Evolutionary conservation across 2,888 invertebrate genomes (phyloP).

Genomic region (Pemphredon lugubris): DNA sequence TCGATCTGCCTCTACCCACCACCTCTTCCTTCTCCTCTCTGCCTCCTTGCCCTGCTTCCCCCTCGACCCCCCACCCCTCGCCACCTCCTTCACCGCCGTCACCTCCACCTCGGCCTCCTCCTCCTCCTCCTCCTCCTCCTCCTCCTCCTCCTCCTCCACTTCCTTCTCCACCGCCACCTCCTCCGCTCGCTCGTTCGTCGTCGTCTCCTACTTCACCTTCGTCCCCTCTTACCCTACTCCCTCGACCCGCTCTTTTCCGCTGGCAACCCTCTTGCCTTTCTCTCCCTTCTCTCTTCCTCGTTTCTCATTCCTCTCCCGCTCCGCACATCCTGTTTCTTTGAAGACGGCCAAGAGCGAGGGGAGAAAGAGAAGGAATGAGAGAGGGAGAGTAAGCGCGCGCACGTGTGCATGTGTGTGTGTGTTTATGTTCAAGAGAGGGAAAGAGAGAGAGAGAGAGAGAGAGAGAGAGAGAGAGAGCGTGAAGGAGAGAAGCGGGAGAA

Average conservation of each 20-base stretch:
- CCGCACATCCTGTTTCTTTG: slow-evolving; percentile 69
- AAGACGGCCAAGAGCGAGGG: slow-evolving; percentile 26
- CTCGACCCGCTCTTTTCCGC: slow-evolving; percentile 57
- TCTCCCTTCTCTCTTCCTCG: slow-evolving; percentile 52
- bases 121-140: slow-evolving; percentile 42
- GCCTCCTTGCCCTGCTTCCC: slow-evolving; percentile 46
- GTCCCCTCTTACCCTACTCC: slow-evolving; percentile 62
- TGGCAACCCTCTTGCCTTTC: slow-evolving; percentile 62
- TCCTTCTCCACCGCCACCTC: slow-evolving; percentile 56
- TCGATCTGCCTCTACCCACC: slow-evolving; percentile 61
- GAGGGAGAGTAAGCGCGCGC: slow-evolving; percentile 15
- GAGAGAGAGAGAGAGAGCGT: slow-evolving; percentile 8
- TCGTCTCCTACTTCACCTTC: slow-evolving; percentile 54
- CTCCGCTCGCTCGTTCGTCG: slow-evolving; percentile 51
- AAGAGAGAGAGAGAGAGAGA: slow-evolving; percentile 19
- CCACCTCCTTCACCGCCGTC: slow-evolving; percentile 27
- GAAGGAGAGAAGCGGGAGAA: slow-evolving; percentile 5
- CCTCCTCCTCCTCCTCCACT: slow-evolving; percentile 18
- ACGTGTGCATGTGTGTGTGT: background rate
- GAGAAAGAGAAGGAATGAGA: slow-evolving; percentile 17
- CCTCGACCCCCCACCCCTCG: slow-evolving; percentile 11
- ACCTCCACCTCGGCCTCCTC: slow-evolving; percentile 14
- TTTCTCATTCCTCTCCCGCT: slow-evolving; percentile 58
- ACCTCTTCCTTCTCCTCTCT: slow-evolving; percentile 53
- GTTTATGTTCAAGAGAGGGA: no score